These are phyloP conservation scores for Enteromius treurensis DNA, from an alignment of 2,797 vertebrate genomes.

Conservation along the genomic window DNA sequence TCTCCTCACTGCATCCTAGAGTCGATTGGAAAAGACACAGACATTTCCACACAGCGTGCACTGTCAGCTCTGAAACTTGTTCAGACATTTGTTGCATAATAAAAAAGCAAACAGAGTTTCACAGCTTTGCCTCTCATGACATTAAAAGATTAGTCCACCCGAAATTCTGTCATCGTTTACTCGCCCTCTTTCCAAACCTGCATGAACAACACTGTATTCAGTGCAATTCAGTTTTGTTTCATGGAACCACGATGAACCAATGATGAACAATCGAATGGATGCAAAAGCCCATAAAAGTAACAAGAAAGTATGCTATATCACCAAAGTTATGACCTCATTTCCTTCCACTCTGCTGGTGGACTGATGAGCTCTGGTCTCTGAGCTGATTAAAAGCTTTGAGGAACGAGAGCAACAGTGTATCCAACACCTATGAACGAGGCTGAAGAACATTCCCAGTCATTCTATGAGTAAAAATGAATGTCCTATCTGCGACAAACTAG, in stretches of 20 bases:
- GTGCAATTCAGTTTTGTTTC: neutral
- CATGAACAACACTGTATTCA: neutral
- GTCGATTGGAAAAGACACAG: constrained; percentile 54
- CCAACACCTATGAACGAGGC: constrained; percentile 39
- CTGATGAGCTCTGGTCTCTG: constrained; percentile 47
- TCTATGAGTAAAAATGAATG: neutral
- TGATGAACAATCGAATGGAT: neutral
- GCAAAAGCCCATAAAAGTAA: neutral
- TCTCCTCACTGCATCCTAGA: constrained; percentile 46
- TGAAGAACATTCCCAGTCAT: neutral
- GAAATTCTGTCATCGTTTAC: neutral
- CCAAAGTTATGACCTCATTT: constrained; percentile 35
- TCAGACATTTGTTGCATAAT: constrained; percentile 35
- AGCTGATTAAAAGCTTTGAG: constrained; percentile 58
- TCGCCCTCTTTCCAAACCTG: neutral
- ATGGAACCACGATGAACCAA: neutral
- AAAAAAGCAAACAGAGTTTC: constrained; percentile 12
- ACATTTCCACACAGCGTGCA: constrained; percentile 42
- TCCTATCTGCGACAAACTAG: neutral
- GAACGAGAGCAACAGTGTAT: constrained; percentile 10
- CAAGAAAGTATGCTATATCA: neutral
- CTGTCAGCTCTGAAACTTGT: constrained; percentile 28
- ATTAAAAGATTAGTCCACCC: neutral
- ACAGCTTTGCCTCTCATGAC: neutral
- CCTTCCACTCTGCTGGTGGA: constrained; percentile 27